phyloP scores from a whole-genome alignment of 37 sponge, comb jelly and placozoan species.

The Aplysina aerophoba region DNA sequence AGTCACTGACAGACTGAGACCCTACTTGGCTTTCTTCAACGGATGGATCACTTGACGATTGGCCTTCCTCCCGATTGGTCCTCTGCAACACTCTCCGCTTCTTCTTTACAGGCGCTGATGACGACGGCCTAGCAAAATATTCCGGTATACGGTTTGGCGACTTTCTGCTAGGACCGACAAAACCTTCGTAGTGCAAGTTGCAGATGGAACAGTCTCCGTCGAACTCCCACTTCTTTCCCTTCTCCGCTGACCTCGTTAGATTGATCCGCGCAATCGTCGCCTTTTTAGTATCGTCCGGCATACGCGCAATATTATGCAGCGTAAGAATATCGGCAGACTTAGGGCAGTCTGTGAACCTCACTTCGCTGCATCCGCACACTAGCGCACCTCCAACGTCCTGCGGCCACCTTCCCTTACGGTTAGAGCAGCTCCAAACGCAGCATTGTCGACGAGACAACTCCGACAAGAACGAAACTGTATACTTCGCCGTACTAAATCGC shows the following conservation, averaged over 20 bases:
- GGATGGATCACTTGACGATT: neutral
- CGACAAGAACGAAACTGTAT: conserved; percentile 1
- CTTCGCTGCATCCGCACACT: conserved; percentile 19
- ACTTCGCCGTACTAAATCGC: neutral
- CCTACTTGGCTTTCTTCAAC: neutral
- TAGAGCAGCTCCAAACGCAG: conserved; percentile 44
- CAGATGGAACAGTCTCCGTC: conserved; percentile 18
- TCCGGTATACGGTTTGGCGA: conserved; percentile 21
- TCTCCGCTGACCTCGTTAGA: conserved; percentile 17
- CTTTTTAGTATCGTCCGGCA: conserved; percentile 30
- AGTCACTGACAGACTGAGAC: conserved; percentile 9
- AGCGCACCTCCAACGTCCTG: conserved; percentile 21
- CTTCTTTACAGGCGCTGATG: neutral
- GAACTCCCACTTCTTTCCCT: conserved; percentile 27
- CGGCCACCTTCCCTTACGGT: conserved; percentile 45
- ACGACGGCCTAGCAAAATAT: conserved; percentile 8
- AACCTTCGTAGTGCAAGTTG: conserved; percentile 31
- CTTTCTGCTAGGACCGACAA: conserved; percentile 31
- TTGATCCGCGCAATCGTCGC: conserved; percentile 24
- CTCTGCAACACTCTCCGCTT: conserved; percentile 25
- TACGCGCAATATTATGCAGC: conserved; percentile 33
- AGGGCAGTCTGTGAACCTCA: conserved; percentile 25
- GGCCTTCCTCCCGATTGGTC: conserved; percentile 4
- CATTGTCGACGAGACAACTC: conserved; percentile 45
- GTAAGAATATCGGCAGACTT: conserved; percentile 27